A percentile compares a stretch with the other conserved stretches of the same genome.
phyloP scores from a whole-genome alignment of 1,140 invertebrate genomes.

The Trypoxylus dichotomus region DNA sequence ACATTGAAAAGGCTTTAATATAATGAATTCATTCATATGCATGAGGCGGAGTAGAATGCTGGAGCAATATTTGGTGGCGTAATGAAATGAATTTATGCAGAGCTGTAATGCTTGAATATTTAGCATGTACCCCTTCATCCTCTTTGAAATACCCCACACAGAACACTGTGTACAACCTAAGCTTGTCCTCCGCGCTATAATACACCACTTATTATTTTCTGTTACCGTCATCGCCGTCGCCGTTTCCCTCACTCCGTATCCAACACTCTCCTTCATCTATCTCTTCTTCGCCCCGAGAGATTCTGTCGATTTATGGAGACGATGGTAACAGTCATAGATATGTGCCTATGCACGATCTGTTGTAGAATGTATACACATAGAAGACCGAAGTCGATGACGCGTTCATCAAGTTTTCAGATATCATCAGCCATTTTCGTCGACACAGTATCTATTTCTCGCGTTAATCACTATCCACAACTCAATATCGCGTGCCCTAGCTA shows the following conservation, averaged over 20 bases:
- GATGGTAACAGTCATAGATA: too few relatives aligned
- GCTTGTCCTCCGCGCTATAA: constrained; percentile 38
- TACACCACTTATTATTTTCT: constrained; percentile 37
- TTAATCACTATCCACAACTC: too few relatives aligned
- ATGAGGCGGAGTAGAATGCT: constrained; percentile 58
- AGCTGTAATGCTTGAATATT: constrained; percentile 66
- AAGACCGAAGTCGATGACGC: too few relatives aligned
- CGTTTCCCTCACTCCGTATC: neutral
- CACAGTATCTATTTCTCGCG: too few relatives aligned
- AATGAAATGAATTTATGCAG: constrained; percentile 69
- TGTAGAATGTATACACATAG: too few relatives aligned
- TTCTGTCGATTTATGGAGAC: too few relatives aligned
- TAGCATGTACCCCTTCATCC: constrained; percentile 56
- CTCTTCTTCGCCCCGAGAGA: too few relatives aligned
- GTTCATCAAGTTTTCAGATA: too few relatives aligned
- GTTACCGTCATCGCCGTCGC: neutral
- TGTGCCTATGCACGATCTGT: too few relatives aligned
- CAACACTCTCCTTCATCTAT: too few relatives aligned
- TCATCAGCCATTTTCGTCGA: too few relatives aligned
- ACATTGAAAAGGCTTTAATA: constrained; percentile 68
- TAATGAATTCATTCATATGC: constrained; percentile 70
- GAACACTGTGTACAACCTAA: constrained; percentile 42
- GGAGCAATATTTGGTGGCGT: constrained; percentile 66
- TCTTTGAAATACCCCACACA: constrained; percentile 40
- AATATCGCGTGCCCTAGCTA: too few relatives aligned